A percentile compares a stretch with the other conserved stretches of the same genome.
These are phyloP conservation scores for Muntiacus muntjak DNA, from an alignment of 2,113 vertebrate genomes.

Conservation along the genomic window DNA sequence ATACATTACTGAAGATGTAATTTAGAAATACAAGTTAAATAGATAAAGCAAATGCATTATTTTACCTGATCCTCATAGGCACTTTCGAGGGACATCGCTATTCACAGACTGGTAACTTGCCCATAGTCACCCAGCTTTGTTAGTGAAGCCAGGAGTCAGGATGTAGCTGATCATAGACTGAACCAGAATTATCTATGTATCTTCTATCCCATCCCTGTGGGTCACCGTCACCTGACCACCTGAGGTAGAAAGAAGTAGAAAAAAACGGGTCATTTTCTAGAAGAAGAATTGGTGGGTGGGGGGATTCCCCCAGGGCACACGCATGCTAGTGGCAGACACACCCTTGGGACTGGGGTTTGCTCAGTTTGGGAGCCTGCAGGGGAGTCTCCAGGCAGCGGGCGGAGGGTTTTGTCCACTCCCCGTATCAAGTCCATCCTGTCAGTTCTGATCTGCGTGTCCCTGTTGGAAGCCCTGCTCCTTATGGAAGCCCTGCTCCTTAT, in stretches of 20 bases:
- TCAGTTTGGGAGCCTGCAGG: rapidly evolving
- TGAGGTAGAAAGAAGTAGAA: background rate
- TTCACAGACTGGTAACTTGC: background rate
- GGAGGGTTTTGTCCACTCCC: rapidly evolving
- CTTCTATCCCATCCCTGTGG: rapidly evolving
- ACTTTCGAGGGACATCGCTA: rapidly evolving
- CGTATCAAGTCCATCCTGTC: rapidly evolving
- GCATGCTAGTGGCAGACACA: rapidly evolving
- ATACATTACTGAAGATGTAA: too few species aligned
- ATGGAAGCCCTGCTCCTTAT: background rate
- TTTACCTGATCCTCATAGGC: background rate
- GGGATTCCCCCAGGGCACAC: rapidly evolving
- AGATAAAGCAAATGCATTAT: background rate
- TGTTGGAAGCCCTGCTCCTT: background rate
- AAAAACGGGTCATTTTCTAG: background rate
- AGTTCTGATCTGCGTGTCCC: rapidly evolving
- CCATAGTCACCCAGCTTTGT: background rate
- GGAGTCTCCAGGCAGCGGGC: rapidly evolving
- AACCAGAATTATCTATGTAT: rapidly evolving
- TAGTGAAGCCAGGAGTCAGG: background rate
- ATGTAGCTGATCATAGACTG: rapidly evolving
- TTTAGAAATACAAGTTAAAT: background rate
- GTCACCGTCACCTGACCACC: background rate
- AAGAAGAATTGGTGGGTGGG: background rate
- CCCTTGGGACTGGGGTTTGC: background rate